Evolutionary conservation across 2,888 invertebrate genomes (phyloP).

Genomic region (Chaetogeoica ovagalla): DNA sequence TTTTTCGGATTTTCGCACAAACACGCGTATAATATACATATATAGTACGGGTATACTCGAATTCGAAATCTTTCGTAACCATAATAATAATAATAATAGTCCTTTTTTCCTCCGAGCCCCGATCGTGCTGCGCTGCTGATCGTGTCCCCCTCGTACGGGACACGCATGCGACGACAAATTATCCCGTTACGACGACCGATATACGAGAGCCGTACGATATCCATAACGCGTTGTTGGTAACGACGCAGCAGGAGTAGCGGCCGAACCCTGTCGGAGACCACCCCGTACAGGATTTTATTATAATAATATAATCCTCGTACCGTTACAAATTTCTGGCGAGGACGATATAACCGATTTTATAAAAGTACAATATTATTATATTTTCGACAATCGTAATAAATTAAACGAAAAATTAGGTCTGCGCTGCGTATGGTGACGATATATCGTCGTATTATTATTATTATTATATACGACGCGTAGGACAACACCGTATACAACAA

Average conservation of each 20-base stretch:
- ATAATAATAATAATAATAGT: background rate
- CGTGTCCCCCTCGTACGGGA: background rate
- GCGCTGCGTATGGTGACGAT: background rate
- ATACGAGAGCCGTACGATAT: background rate
- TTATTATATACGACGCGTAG: too few species aligned
- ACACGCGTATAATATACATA: too few species aligned
- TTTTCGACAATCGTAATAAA: background rate
- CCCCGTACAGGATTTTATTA: background rate
- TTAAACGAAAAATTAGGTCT: conserved; percentile 20
- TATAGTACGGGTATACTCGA: too few species aligned
- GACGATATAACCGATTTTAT: too few species aligned
- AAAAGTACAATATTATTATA: too few species aligned
- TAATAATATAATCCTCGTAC: background rate
- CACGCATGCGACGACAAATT: too few species aligned
- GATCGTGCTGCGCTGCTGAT: background rate
- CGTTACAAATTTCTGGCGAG: conserved; percentile 14
- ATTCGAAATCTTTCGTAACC: background rate
- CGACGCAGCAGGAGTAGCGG: conserved; percentile 34
- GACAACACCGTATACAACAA: too few species aligned
- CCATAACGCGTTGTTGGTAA: too few species aligned
- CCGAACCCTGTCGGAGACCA: background rate
- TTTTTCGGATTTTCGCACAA: too few species aligned
- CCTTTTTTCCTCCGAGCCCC: background rate
- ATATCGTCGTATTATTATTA: background rate
- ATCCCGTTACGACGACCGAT: conserved; percentile 27